Evolutionary conservation across 37 sponge, comb jelly and placozoan genomes (phyloP).

Genomic region (Ephydatia muelleri): DNA sequence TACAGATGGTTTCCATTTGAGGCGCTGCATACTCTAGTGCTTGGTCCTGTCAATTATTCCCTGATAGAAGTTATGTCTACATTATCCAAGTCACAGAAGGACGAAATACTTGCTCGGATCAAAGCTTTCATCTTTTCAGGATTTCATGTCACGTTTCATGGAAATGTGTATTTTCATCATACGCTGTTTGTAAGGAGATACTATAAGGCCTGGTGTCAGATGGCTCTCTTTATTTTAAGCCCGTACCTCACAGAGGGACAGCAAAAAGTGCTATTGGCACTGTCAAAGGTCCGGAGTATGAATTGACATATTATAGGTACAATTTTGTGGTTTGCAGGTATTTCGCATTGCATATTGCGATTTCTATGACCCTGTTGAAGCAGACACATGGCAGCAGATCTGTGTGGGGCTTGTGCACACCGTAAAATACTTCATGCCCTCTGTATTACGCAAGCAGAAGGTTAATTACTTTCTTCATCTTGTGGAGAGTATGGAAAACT

Average conservation of each 20-base stretch:
- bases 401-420: no score
- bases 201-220: slow-evolving; percentile 37
- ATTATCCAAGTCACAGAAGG: no score
- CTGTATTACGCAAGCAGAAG: no score
- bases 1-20: slow-evolving; percentile 50
- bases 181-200: slow-evolving; percentile 54
- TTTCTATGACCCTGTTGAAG: no score
- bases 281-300: neutral
- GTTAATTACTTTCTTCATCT: no score
- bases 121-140: slow-evolving; percentile 33
- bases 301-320: neutral
- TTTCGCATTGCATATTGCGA: no score
- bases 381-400: no score
- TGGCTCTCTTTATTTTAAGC: slow-evolving; percentile 26
- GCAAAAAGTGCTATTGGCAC: no score
- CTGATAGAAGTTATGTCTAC: slow-evolving; percentile 9
- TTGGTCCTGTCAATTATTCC: slow-evolving; percentile 49
- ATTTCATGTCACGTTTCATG: slow-evolving; percentile 1
- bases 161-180: slow-evolving; percentile 17
- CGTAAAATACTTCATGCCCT: no score
- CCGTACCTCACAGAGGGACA: no score
- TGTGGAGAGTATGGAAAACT: no score
- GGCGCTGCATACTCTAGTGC: slow-evolving; percentile 33
- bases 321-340: no score
- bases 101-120: slow-evolving; percentile 28